Evolutionary conservation across 2,888 invertebrate genomes (phyloP), one percentile per base, ranked within the genome.

Genomic region (Lymantria dispar): DNA sequence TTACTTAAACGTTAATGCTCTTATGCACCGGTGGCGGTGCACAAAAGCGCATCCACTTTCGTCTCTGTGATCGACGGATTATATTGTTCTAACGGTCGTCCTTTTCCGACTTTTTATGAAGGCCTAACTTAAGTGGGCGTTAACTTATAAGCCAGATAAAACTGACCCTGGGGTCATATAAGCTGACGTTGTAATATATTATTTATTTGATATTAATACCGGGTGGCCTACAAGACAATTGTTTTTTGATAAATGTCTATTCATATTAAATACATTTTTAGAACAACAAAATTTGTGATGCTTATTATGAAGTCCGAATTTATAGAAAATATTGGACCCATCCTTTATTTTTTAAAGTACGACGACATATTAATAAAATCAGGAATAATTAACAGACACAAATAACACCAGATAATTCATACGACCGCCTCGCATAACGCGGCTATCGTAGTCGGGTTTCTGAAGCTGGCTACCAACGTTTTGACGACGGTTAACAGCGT

Each of bases 1-100:
- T 83, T 79, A 84, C 83, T 85, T 85, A 82, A 72, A 74, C 72
- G 72, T 72, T 78, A 80, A 84, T 80, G 72, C 80, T 74, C 78
- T 82, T 80, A 80, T 70, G 68, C 66, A 68, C 56, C 56, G 63
- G 56, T 56, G 67, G 66, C 22, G 33, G 40, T 14, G 13, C 36
- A 73, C 63, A 70, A 71, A 64, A 39, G 61, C 66, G 64, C 62
- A 68, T 62, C 64, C 65, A 67, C 52, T 22, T 48, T 40, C 38
- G 7, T 38, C 12, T 13, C 51, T 37, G 36, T 43, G 46, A 38
- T 55, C 56, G 15, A 49, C 39, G 42, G 30, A 48, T 14, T 33
- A 52, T 63, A 76, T 76, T 76, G 74, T 74, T n/a, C 72, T 72
- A 72, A 70, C 64, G 71, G 76, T 76, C 79, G 76, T 78, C 80